A percentile compares a stretch with the other conserved stretches of the same genome.
These are phyloP conservation scores for Psylliodes chrysocephalus DNA, from an alignment of 2,888 invertebrate genomes.

Conservation along the genomic window DNA sequence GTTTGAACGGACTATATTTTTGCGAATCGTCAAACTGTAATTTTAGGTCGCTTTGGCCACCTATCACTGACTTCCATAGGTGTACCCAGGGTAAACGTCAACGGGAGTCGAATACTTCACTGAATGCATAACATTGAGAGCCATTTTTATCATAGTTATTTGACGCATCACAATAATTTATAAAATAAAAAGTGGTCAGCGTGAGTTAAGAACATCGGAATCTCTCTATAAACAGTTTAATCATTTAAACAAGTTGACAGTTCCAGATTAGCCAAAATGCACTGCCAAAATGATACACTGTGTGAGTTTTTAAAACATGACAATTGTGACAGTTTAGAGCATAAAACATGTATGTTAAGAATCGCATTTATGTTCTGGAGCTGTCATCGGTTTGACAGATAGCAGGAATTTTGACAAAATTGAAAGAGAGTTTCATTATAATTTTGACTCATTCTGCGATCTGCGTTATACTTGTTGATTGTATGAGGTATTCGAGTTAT, in stretches of 20 bases:
- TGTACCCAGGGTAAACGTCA: slow-evolving; percentile 30
- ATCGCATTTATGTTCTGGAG: too few relatives aligned
- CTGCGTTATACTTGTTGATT: slow-evolving; percentile 50
- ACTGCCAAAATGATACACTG: too few relatives aligned
- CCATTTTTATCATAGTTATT: slow-evolving; percentile 29
- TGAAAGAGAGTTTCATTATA: not conserved
- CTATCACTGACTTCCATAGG: slow-evolving; percentile 31
- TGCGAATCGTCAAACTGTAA: slow-evolving; percentile 26
- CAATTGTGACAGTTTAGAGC: too few relatives aligned
- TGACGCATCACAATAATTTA: slow-evolving; percentile 54
- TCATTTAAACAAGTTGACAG: too few relatives aligned
- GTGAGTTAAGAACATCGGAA: not conserved
- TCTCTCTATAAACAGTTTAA: too few relatives aligned
- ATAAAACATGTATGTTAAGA: too few relatives aligned
- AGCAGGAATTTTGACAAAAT: too few relatives aligned
- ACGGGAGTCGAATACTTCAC: slow-evolving; percentile 25
- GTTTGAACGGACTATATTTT: slow-evolving; percentile 18
- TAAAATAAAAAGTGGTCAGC: slow-evolving; percentile 18
- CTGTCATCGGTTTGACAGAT: too few relatives aligned
- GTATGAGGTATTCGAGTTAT: slow-evolving; percentile 48
- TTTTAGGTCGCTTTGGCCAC: slow-evolving; percentile 45
- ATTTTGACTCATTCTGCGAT: not conserved
- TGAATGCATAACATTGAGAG: slow-evolving; percentile 22
- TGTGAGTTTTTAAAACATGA: too few relatives aligned
- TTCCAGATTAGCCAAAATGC: too few relatives aligned